Evolutionary conservation across 2,113 vertebrate species (phyloP), one percentile per base, ranked within the genome.

Genomic region (Ctenomys sociabilis): DNA sequence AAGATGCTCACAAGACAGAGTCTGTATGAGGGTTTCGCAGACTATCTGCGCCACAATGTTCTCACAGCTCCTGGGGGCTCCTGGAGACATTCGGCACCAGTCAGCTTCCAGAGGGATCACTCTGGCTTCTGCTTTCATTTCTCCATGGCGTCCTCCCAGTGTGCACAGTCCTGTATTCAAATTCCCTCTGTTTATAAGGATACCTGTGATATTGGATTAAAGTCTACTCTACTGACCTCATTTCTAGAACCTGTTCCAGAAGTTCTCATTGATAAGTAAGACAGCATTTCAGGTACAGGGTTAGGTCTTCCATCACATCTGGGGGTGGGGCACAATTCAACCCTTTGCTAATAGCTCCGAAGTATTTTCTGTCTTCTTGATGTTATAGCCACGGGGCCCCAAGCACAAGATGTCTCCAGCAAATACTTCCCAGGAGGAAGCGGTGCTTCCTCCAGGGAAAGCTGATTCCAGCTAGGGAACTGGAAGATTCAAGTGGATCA

Each of bases 1-100:
- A 19, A 54, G 5, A 26, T 16, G 1, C 64, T 0, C 0, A n/a
- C 49, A 22, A 17, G 17, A 22, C 4, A 19, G 68, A 16, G 24
- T 78, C 21, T 6, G 3, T 45, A 11, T 0, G 16, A 85, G 75
- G 43, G 32, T 78, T 59, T 1, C 12, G 12, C 26, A 9, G 30
- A 45, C 17, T 22, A 11, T 10, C 35, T 70, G 45, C 24, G 6
- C 52, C n/a, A 57, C 54, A 57, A 57, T 28, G 63, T 11, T 43
- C 7, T 66, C 43, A 5, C 0, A 1, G 13, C 12, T 80, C 35
- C 77, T 19, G 45, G 77, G 32, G 43, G 3, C 24, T 32, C 1
- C 77, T 32, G 57, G 24, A 13, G 7, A 32, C 4, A 24, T 70
- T 35, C 45, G 68, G 30, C 1, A 0, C 24, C 52, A 35, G 14